Evolutionary conservation across 2,888 invertebrate genomes (phyloP).

Genomic region (Pelosia muscerda): DNA sequence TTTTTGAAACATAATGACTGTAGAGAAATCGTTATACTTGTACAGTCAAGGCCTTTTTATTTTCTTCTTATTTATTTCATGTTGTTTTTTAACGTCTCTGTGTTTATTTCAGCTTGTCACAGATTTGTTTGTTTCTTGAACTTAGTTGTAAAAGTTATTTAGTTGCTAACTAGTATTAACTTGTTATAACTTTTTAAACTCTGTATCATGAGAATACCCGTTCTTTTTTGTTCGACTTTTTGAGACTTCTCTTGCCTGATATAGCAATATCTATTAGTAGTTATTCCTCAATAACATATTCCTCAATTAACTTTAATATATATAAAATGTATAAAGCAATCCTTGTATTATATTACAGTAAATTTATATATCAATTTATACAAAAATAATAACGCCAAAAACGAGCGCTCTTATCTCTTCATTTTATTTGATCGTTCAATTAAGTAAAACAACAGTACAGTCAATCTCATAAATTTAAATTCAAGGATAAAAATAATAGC

Average conservation of each 20-base stretch:
- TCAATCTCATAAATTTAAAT: not conserved
- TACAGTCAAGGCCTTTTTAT: not conserved
- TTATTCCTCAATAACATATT: not conserved
- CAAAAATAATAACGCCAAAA: not conserved
- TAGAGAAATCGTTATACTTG: constrained; percentile 25
- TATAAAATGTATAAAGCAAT: not conserved
- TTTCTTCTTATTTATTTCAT: not conserved
- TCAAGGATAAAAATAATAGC: not conserved
- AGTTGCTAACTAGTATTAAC: not conserved
- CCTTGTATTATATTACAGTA: not conserved
- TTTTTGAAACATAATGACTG: constrained; percentile 25
- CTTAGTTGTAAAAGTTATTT: not conserved
- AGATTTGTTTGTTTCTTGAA: not conserved
- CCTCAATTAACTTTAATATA: not conserved
- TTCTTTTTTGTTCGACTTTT: not conserved
- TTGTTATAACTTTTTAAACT: not conserved
- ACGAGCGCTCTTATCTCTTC: not conserved
- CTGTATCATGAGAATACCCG: not conserved
- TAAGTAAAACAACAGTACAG: not conserved
- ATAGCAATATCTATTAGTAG: not conserved
- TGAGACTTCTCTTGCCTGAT: not conserved
- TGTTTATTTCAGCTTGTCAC: not conserved
- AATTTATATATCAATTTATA: not conserved
- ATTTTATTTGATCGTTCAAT: not conserved
- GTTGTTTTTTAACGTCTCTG: too few relatives aligned